Percentiles rank a stretch among this genome's conserved stretches.
These are phyloP conservation scores for Scleropages formosus DNA, from an alignment of 2,797 vertebrate species.

Conservation along the genomic window DNA sequence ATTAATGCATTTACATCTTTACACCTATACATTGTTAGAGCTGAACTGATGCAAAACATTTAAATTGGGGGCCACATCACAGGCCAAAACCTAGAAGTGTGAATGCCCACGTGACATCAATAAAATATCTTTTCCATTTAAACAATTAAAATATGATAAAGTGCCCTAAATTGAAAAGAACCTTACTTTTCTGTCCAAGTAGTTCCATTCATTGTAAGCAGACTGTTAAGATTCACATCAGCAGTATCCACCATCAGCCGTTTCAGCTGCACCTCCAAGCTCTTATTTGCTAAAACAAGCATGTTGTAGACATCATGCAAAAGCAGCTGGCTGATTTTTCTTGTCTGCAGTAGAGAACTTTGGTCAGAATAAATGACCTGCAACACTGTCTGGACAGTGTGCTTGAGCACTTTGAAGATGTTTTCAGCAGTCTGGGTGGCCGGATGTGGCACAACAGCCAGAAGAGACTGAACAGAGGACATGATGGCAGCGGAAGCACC, in stretches of 20 bases:
- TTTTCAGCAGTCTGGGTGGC: slow-evolving; percentile 16
- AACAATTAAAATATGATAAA: too few relatives aligned
- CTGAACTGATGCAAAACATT: too few relatives aligned
- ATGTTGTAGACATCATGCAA: slow-evolving; percentile 39
- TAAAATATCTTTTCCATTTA: too few relatives aligned
- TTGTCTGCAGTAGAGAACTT: slow-evolving; percentile 26
- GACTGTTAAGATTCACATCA: slow-evolving; percentile 33
- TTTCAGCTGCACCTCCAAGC: slow-evolving; percentile 33
- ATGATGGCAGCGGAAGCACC: slow-evolving; percentile 25
- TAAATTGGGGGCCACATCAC: too few relatives aligned
- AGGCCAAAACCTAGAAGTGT: too few relatives aligned
- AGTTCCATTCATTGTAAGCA: slow-evolving; percentile 44
- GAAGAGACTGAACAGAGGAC: slow-evolving; percentile 38
- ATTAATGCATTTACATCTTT: not conserved
- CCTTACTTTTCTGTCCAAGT: slow-evolving; percentile 52
- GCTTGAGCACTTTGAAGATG: slow-evolving; percentile 37
- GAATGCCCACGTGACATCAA: too few relatives aligned
- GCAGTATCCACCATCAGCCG: slow-evolving; percentile 33
- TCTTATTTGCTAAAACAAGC: slow-evolving; percentile 30
- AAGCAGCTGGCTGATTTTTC: slow-evolving; percentile 39
- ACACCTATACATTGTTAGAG: too few relatives aligned
- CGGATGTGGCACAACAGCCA: slow-evolving; percentile 29
- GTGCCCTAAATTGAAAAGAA: too few relatives aligned
- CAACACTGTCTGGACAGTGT: slow-evolving; percentile 38
- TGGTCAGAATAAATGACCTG: slow-evolving; percentile 29